Percentiles rank a stretch among this genome's conserved stretches.
phyloP scores from a whole-genome alignment of 2,888 invertebrate genomes.

The Lamproptera curius region DNA sequence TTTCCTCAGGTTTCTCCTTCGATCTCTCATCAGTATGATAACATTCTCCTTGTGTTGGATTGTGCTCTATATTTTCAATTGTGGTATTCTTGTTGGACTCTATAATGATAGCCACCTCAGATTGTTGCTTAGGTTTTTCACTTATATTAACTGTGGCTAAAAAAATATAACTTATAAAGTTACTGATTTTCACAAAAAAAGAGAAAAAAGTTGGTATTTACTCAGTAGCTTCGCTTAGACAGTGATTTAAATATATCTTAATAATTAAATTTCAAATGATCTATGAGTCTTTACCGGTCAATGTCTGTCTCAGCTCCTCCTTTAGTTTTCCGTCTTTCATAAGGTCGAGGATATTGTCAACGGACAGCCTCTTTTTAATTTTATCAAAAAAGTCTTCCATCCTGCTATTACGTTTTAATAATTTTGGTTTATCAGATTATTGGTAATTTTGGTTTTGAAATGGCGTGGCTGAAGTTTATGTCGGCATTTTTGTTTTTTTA shows the following conservation, averaged over 20 bases:
- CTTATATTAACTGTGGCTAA: conserved; percentile 11
- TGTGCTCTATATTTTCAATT: conserved; percentile 9
- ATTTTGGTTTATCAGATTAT: background rate
- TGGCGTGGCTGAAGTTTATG: too few relatives aligned
- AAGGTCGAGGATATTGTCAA: conserved; percentile 39
- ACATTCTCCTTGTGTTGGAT: conserved; percentile 3
- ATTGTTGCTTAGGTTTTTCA: conserved; percentile 10
- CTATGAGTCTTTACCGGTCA: conserved; percentile 16
- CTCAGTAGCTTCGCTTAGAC: too few relatives aligned
- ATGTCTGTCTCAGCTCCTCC: conserved; percentile 27
- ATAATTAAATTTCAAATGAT: too few relatives aligned
- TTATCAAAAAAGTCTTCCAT: conserved; percentile 53
- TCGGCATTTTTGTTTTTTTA: background rate
- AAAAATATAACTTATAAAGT: conserved; percentile 2
- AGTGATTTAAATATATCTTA: too few relatives aligned
- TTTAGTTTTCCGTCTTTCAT: conserved; percentile 42
- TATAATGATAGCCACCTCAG: background rate
- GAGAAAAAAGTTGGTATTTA: too few relatives aligned
- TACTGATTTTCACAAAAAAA: too few relatives aligned
- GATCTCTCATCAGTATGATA: background rate
- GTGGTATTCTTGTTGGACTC: conserved; percentile 6
- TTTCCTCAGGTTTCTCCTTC: background rate
- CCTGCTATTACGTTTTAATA: conserved; percentile 18
- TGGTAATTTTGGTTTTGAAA: background rate
- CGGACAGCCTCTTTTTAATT: conserved; percentile 40